Base-by-base conservation (phyloP, 1,140 invertebrate genomes). In the Mesaphorura yosii region DNA sequence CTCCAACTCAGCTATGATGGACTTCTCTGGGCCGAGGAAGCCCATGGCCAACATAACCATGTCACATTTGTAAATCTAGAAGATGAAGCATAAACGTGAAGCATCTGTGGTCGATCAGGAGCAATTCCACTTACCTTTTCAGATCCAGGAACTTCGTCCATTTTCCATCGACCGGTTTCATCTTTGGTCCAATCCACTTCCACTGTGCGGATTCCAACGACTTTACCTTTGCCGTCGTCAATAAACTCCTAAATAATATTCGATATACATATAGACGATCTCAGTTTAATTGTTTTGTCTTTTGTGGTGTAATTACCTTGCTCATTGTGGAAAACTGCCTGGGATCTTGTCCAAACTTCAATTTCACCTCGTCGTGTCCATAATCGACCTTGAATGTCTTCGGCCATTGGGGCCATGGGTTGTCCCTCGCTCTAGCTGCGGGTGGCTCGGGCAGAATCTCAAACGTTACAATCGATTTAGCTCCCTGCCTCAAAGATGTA, bases 371-470 rank as follows among this genome's bases (percentile, higher is more conserved):
- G 67, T 98, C 94, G 66, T 98, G 95, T 0, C 95, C 95, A 68
- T 99, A 99, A 70, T 99, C 95, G 2, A 97, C 83, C 62, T 92
- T 84, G 74, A 97, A 96, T 6, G 98, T 83, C 66, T 88, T 78
- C 0, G 95, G 94, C 80, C 86, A 98, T 65, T 96, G 91, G 25
- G 95, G 95, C 95, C 95, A 98, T 5, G 95, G 95, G 71, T 97
- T 97, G 67, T 91, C 88, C 14, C 74, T 71, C 10, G 80, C 80
- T 26, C 95, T 75, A 23, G 73, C 75, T 14, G 75, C 72, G 37
- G 90, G 85, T 22, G 95, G 95, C 65, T 89, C 80, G 0, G 94
- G 93, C 39, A 98, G 72, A 65, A 98, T 98, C 76, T 99, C 95
- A 74, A 98, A 98, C 7, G 90, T 87, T 1, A 87, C 90, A 55